Evolutionary conservation across 1,140 invertebrate genomes (phyloP), one percentile per base, ranked within the genome.

Genomic region (Himalopsyche phryganea): DNA sequence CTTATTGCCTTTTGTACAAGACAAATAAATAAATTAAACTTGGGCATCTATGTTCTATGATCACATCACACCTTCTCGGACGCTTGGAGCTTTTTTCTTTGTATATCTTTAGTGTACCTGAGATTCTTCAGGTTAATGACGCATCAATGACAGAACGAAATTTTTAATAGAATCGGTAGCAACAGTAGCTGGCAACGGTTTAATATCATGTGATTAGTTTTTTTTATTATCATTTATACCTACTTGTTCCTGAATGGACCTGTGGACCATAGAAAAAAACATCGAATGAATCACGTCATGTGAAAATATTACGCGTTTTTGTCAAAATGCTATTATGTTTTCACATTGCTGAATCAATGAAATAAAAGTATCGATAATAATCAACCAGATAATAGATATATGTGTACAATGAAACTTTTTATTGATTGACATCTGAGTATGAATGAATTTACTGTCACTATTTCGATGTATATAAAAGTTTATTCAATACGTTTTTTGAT

Each of bases 141-240:
- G 52, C 53, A 49, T 57, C 61, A 64, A 64, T 64, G 61, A 64
- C 61, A 64, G 61, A 64, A 60, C 57, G 61, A 59, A 64, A 60
- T 64, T 64, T 64, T 60, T 60, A 60, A 64, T 64, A 64, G 61
- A 64, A 64, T 59, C 61, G 58, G 61, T 59, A 59, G 61, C 61
- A 50, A 59, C 61, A 56, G 61, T 63, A 63, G 61, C 61, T 52
- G 57, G 52, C 56, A 54, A 56, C 52, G 56, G 56, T 53, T 55
- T 56, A 50, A 58, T 55, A 50, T 59, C 61, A 58, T 63, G 57
- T 63, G 56, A 63, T 63, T 58, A 59, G 51, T 40, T 63, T 59
- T 63, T 63, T 47, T 53, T 55, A 58, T 63, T 63, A 52, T 58
- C 44, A 59, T 63, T 55, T 41, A 47, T 23, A 28, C 56, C 40